Conservation (phyloP, 2,797 vertebrate genomes). For the Myotis daubentonii region DNA sequence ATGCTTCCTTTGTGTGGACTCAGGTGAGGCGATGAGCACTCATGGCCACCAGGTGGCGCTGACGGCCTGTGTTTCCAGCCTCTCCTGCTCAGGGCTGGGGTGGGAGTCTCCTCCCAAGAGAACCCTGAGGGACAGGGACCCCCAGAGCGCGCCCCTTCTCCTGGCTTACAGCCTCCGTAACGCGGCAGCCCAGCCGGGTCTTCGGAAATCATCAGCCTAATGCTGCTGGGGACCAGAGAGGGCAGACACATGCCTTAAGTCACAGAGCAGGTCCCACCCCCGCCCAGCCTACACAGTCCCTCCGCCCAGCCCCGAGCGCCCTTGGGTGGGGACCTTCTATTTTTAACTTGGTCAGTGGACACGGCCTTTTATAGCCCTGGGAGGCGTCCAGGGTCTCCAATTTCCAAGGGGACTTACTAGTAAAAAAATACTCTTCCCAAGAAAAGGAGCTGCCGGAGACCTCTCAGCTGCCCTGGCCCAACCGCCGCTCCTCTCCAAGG, state of each 20-base stretch:
- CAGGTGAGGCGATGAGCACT: background rate
- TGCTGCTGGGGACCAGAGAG: background rate
- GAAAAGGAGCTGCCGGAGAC: background rate
- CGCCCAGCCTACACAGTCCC: rapidly evolving
- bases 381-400: background rate
- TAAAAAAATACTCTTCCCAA: background rate
- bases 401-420: background rate
- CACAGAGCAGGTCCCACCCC: background rate
- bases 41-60: background rate
- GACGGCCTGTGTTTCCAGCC: background rate
- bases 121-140: background rate
- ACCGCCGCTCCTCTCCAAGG: background rate
- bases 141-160: background rate
- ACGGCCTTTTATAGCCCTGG: background rate
- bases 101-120: background rate
- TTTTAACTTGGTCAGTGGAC: constrained; percentile 39
- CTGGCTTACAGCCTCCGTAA: background rate
- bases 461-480: background rate
- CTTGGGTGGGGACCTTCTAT: constrained; percentile 49
- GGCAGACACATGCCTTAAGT: background rate
- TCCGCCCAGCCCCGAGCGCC: background rate
- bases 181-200: too few relatives aligned
- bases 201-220: background rate
- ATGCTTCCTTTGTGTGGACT: rapidly evolving
- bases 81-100: rapidly evolving